phyloP scores from a whole-genome alignment of 2,888 invertebrate species.

The Rhamnusium bicolor region DNA sequence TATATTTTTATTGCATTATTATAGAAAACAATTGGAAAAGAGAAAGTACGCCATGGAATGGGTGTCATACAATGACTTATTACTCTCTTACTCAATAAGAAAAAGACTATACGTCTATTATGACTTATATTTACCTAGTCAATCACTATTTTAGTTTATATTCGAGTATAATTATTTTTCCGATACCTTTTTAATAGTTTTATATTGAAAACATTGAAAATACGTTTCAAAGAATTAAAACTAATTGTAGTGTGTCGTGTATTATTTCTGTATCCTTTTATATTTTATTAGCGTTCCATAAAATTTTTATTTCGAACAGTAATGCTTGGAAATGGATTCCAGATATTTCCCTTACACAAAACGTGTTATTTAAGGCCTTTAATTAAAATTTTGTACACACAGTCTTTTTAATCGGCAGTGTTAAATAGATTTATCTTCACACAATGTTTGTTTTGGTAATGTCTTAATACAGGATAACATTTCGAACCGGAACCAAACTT shows the following conservation, averaged over 20 bases:
- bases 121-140: no score
- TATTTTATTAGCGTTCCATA: background rate
- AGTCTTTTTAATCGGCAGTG: background rate
- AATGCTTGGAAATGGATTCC: background rate
- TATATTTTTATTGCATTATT: no score
- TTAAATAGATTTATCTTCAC: constrained; percentile 17
- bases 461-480: constrained; percentile 21
- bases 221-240: background rate
- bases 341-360: background rate
- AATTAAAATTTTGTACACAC: constrained; percentile 4
- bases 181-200: no score
- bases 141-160: no score
- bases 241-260: background rate
- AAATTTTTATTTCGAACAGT: background rate
- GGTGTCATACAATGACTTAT: no score
- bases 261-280: background rate
- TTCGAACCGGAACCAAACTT: constrained; percentile 15
- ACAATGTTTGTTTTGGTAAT: constrained; percentile 24
- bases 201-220: background rate
- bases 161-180: no score
- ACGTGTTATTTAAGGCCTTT: background rate
- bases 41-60: no score
- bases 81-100: no score
- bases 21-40: no score
- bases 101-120: no score